Conservation (phyloP, 1,140 invertebrate species). For the Drosophila insularis region DNA sequence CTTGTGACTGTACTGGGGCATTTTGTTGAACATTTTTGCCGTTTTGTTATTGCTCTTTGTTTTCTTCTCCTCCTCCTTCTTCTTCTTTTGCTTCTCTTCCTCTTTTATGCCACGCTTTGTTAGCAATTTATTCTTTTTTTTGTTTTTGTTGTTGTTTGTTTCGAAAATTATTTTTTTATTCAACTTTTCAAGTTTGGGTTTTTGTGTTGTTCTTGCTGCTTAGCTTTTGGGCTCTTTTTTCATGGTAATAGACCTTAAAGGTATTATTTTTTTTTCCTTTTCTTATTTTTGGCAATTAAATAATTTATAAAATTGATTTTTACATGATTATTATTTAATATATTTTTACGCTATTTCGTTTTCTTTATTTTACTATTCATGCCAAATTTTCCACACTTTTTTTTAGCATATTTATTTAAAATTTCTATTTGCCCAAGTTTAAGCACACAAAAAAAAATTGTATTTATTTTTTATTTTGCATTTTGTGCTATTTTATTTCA, state of each 20-base stretch:
- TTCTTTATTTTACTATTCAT: background rate
- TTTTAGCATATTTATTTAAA: background rate
- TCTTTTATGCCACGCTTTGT: background rate
- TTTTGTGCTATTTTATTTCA: background rate
- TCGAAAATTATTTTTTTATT: conserved; percentile 6
- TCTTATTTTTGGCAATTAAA: background rate
- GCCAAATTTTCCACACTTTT: background rate
- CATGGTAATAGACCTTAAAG: background rate
- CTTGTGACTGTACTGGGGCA: conserved; percentile 10
- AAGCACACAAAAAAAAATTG: background rate
- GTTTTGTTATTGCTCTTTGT: conserved; percentile 10
- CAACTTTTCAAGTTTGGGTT: conserved; percentile 4
- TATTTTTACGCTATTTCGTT: background rate
- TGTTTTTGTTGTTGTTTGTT: background rate
- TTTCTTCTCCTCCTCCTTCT: background rate
- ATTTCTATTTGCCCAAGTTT: background rate
- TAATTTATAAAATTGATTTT: conserved; percentile 3
- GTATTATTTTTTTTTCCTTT: background rate
- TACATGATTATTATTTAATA: background rate
- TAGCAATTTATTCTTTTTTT: background rate
- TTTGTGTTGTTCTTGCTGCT: conserved; percentile 1
- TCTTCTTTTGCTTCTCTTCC: background rate
- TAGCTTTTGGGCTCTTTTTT: background rate
- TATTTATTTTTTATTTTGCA: background rate
- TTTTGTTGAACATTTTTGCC: conserved; percentile 7